These are phyloP conservation scores for Synergus umbraculus DNA, from an alignment of 2,888 invertebrate genomes.

Conservation along the genomic window DNA sequence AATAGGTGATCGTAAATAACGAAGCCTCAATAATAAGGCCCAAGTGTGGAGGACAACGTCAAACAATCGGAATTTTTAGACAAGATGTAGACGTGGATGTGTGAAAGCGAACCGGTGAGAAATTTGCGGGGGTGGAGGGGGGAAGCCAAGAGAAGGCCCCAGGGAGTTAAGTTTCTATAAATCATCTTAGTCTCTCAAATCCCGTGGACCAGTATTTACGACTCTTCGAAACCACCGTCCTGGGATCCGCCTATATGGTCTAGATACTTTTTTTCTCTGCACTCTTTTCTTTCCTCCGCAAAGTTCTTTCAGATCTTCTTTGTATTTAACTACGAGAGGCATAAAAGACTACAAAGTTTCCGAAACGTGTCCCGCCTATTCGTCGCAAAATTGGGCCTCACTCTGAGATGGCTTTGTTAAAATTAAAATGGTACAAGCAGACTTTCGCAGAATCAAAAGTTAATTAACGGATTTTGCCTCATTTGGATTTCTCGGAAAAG, in stretches of 20 bases:
- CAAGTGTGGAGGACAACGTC: conserved; percentile 21
- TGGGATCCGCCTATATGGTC: conserved; percentile 61
- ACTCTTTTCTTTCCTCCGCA: conserved; percentile 34
- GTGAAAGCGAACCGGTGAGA: conserved; percentile 18
- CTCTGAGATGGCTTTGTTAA: conserved; percentile 36
- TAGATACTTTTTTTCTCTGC: conserved; percentile 59
- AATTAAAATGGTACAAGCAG: conserved; percentile 9
- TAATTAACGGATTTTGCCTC: conserved; percentile 28
- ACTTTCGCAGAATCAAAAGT: conserved; percentile 39
- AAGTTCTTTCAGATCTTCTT: conserved; percentile 58
- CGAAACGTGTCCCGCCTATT: conserved; percentile 45
- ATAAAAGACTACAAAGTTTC: conserved; percentile 73
- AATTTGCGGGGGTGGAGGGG: conserved; percentile 43
- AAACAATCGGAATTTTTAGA: conserved; percentile 5
- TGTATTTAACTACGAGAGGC: conserved; percentile 68
- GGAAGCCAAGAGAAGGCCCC: conserved; percentile 55
- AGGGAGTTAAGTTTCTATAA: conserved; percentile 76
- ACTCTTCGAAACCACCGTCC: conserved; percentile 62
- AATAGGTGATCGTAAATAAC: conserved; percentile 4
- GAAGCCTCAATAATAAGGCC: not conserved
- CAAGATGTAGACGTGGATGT: conserved; percentile 9
- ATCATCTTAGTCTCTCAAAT: conserved; percentile 74
- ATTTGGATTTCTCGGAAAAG: conserved; percentile 29
- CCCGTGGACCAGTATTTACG: conserved; percentile 72
- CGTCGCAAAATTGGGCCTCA: conserved; percentile 25